These are phyloP conservation scores for Brachypteracias leptosomus DNA, from an alignment of 2,113 vertebrate species.

Conservation along the genomic window DNA sequence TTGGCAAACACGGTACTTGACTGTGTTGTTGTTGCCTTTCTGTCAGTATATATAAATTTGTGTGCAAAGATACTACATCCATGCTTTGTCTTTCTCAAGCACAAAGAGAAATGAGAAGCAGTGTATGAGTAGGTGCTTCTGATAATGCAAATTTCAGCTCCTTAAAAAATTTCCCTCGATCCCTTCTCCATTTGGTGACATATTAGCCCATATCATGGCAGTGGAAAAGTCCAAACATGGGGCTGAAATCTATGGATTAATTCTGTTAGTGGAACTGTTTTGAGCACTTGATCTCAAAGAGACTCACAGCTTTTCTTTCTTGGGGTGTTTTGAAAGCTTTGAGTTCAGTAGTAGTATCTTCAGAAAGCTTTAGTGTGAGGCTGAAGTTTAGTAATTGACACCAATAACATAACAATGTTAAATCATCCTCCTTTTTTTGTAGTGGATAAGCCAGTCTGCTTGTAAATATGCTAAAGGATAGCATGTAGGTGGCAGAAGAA, in stretches of 20 bases:
- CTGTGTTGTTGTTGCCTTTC: background rate
- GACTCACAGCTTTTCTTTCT: slow-evolving; percentile 35
- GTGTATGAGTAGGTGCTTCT: background rate
- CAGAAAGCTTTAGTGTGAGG: slow-evolving; percentile 62
- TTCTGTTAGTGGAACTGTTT: background rate
- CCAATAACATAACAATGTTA: slow-evolving; percentile 66
- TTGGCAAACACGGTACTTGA: background rate
- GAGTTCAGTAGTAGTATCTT: slow-evolving; percentile 48
- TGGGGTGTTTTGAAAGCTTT: slow-evolving; percentile 33
- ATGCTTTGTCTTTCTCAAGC: background rate
- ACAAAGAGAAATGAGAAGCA: background rate
- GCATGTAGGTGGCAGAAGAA: slow-evolving; percentile 76
- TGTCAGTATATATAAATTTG: background rate
- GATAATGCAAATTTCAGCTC: background rate
- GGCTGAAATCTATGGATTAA: background rate
- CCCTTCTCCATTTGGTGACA: background rate
- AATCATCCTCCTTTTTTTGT: slow-evolving; percentile 68
- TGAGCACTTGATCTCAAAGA: background rate
- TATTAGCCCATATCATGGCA: background rate
- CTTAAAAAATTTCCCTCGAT: background rate
- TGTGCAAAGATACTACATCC: background rate
- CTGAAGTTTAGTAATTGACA: slow-evolving; percentile 73
- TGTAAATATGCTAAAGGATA: slow-evolving; percentile 79
- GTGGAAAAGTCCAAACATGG: background rate
- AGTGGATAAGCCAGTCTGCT: slow-evolving; percentile 67